Base-by-base conservation (phyloP, 2,888 invertebrate genomes). In the Torymus tubicola region DNA sequence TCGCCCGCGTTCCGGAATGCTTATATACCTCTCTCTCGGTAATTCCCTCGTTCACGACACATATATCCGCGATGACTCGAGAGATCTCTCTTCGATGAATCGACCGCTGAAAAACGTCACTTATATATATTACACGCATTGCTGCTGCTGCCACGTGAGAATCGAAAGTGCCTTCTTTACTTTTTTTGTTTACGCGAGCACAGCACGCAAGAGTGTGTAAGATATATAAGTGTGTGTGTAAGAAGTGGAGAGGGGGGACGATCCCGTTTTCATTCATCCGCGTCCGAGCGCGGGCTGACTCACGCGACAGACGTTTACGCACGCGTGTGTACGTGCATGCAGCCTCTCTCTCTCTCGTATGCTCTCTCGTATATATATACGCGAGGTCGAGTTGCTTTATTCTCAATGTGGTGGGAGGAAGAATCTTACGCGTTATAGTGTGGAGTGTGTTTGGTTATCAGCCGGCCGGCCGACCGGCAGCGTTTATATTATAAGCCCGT, bases 191-290 rank as follows among this genome's bases (percentile, higher is more conserved):
- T 21, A 53, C 31, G 60, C 50, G 18, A 42, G 24, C 65, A 64
- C 71, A 42, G 24, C 65, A 64, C 71, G 53, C 50, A 21, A 11
- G 18, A 50, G 12, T 16, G 61, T 74, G 18, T 21, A 57, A 21
- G 16, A 31, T 2, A 2, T 21, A 21, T 21, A 21, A 31, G 21
- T n/a, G 12, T 5, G 52, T 42, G 55, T 24, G 31, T n/a, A 42
- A 13, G 50, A 31, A n/a, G 16, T 18, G 58, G 57, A 58, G 52
- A 18, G 52, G 63, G 31, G 57, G 52, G 55, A 16, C 67, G 63
- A 80, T 76, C 76, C 80, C 68, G 76, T 77, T 80, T 80, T 80
- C 80, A 77, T 80, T 80, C 80, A 76, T 76, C 71, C 55, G 55
- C 55, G n/a, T 16, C 13, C 50, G 3, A 5, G 31, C 31, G 69